Percentiles rank a stretch among this genome's conserved stretches.
Conservation (phyloP, 1,140 invertebrate species). For the Ylistrum balloti region DNA sequence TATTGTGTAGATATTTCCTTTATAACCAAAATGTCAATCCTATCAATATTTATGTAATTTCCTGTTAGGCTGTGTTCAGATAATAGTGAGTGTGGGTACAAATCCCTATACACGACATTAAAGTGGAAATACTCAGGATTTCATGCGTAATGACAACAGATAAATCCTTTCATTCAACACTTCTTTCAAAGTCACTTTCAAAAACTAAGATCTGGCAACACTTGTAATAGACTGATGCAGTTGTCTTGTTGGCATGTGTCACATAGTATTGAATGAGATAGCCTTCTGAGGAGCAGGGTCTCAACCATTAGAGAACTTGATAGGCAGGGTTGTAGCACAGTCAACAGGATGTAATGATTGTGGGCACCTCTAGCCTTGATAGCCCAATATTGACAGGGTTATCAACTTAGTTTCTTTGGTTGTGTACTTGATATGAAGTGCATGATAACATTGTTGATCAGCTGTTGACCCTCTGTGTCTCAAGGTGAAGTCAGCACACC, state of each 20-base stretch:
- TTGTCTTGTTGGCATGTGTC: neutral
- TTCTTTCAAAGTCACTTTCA: too few species aligned
- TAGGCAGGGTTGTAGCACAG: neutral
- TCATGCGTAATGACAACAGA: neutral
- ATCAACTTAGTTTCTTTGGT: neutral
- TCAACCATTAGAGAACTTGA: neutral
- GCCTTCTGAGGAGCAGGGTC: neutral
- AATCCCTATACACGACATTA: too few species aligned
- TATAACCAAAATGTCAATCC: neutral
- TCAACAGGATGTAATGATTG: neutral
- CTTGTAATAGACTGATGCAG: too few species aligned
- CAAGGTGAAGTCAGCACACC: neutral
- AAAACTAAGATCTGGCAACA: too few species aligned
- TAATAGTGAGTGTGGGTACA: neutral
- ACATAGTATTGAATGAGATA: neutral
- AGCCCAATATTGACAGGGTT: conserved; percentile 26
- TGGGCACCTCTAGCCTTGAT: neutral
- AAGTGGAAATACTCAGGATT: neutral
- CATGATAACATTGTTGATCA: neutral
- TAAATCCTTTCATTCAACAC: neutral
- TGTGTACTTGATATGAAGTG: neutral
- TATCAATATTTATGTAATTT: conserved; percentile 2
- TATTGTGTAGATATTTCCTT: neutral
- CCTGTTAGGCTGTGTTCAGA: neutral
- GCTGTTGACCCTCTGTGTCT: neutral